Conservation (phyloP, 1,140 invertebrate genomes). For the Heliconius himera region DNA sequence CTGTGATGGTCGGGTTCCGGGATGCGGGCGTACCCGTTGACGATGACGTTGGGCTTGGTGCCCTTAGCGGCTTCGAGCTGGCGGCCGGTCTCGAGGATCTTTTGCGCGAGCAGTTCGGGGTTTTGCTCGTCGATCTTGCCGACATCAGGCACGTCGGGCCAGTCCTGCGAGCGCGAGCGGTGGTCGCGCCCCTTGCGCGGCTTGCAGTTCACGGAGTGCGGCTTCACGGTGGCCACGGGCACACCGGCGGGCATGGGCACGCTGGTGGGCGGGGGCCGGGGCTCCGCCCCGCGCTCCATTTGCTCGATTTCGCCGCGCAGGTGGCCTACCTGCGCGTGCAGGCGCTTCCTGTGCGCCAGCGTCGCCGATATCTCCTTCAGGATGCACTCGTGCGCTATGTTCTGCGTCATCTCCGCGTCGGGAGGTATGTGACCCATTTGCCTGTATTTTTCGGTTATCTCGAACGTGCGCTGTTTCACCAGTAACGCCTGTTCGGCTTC, state of each 20-base stretch:
- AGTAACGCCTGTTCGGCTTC: slow-evolving; percentile 88
- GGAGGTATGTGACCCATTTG: slow-evolving; percentile 79
- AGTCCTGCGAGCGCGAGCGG: slow-evolving; percentile 91
- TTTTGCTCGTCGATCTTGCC: slow-evolving; percentile 96
- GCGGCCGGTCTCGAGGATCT: slow-evolving; percentile 93
- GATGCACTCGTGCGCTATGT: slow-evolving; percentile 88
- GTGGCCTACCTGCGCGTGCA: slow-evolving; percentile 89
- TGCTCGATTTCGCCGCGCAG: slow-evolving; percentile 88
- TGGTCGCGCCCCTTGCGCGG: slow-evolving; percentile 87
- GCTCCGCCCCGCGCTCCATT: slow-evolving; percentile 88
- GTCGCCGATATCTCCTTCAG: slow-evolving; percentile 93
- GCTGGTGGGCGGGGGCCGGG: slow-evolving; percentile 73
- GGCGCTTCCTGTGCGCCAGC: slow-evolving; percentile 89
- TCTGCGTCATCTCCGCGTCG: slow-evolving; percentile 83
- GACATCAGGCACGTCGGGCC: slow-evolving; percentile 94
- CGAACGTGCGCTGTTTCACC: slow-evolving; percentile 86
- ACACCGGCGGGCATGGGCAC: slow-evolving; percentile 76
- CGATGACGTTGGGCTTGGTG: slow-evolving; percentile 70
- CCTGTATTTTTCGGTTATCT: slow-evolving; percentile 86
- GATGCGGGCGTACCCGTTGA: slow-evolving; percentile 70
- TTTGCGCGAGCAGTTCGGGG: slow-evolving; percentile 93
- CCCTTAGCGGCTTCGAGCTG: slow-evolving; percentile 92
- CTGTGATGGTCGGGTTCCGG: slow-evolving; percentile 64
- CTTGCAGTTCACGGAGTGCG: slow-evolving; percentile 74
- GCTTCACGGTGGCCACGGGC: slow-evolving; percentile 76